phyloP scores from a whole-genome alignment of 2,888 invertebrate genomes.

The Thumatha senex region DNA sequence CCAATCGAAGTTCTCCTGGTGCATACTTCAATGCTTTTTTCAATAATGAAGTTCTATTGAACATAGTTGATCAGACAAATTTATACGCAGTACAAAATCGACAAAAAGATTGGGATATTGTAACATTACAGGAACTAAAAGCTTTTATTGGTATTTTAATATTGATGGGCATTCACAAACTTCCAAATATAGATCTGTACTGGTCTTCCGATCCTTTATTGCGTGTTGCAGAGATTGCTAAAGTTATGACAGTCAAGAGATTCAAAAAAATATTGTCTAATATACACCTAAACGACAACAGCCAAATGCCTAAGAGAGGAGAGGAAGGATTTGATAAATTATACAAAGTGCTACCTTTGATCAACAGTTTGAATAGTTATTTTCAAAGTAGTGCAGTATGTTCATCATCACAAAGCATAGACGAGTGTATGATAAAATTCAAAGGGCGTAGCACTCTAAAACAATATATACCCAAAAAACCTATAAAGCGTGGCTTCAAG shows the following conservation, averaged over 20 bases:
- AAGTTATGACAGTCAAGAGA: slow-evolving; percentile 7
- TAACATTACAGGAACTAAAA: slow-evolving; percentile 1
- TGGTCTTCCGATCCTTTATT: slow-evolving; percentile 11
- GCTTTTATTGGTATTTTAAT: background rate
- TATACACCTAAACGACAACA: no score
- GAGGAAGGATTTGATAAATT: slow-evolving; percentile 13
- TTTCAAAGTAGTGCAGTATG: slow-evolving; percentile 4
- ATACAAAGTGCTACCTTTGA: slow-evolving; percentile 7
- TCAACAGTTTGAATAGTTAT: no score
- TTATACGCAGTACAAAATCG: slow-evolving; percentile 7
- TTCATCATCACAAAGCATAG: slow-evolving; percentile 10
- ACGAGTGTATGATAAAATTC: no score
- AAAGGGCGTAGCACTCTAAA: no score
- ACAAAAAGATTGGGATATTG: slow-evolving; percentile 6
- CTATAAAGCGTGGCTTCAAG: no score
- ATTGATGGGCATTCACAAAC: background rate
- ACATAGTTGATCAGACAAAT: slow-evolving; percentile 4
- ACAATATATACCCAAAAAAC: slow-evolving; percentile 38
- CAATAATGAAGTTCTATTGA: slow-evolving; percentile 5
- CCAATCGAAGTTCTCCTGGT: slow-evolving; percentile 6
- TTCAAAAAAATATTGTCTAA: no score
- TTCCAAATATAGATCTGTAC: slow-evolving; percentile 1
- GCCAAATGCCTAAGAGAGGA: slow-evolving; percentile 17
- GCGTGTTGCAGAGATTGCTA: slow-evolving; percentile 5
- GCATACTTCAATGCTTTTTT: no score